A percentile compares a stretch with the other conserved stretches of the same genome.
phyloP scores from a whole-genome alignment of 2,113 vertebrate species.

The Galemys pyrenaicus region DNA sequence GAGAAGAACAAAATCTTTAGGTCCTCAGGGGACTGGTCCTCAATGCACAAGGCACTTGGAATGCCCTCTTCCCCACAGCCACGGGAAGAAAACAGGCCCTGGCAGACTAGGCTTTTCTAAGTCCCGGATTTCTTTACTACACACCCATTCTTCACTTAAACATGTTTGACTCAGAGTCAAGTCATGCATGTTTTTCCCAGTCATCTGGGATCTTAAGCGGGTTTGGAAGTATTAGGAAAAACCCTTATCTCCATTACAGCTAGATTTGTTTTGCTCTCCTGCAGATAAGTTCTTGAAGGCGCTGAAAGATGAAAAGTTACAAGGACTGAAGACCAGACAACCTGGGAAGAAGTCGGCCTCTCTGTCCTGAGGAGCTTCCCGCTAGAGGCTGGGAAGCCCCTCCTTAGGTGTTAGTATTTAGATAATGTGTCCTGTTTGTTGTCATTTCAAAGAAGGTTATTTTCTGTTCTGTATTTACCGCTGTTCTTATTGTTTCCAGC shows the following conservation, averaged over 20 bases:
- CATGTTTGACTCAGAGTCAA: background rate
- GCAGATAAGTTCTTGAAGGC: conserved; percentile 86
- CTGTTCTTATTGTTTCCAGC: conserved; percentile 53
- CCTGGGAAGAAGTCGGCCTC: conserved; percentile 75
- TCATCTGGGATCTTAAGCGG: background rate
- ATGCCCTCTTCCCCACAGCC: background rate
- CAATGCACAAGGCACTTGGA: background rate
- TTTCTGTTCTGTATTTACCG: conserved; percentile 69
- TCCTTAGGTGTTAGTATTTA: conserved; percentile 69
- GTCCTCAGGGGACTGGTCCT: background rate
- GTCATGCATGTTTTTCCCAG: too few relatives aligned
- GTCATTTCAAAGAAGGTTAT: conserved; percentile 71
- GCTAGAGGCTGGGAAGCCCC: conserved; percentile 31
- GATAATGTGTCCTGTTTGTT: conserved; percentile 52
- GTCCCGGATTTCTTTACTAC: background rate
- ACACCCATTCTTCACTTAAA: background rate
- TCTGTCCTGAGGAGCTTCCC: conserved; percentile 41
- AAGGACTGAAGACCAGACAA: conserved; percentile 79
- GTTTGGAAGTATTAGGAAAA: background rate
- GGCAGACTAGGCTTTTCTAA: background rate
- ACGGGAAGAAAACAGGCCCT: background rate
- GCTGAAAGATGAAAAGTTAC: conserved; percentile 84
- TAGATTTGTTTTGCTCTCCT: conserved; percentile 61
- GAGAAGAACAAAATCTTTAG: background rate
- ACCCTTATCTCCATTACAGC: background rate